Evolutionary conservation across 2,113 vertebrate genomes (phyloP).

Genomic region (Zapornia atra): DNA sequence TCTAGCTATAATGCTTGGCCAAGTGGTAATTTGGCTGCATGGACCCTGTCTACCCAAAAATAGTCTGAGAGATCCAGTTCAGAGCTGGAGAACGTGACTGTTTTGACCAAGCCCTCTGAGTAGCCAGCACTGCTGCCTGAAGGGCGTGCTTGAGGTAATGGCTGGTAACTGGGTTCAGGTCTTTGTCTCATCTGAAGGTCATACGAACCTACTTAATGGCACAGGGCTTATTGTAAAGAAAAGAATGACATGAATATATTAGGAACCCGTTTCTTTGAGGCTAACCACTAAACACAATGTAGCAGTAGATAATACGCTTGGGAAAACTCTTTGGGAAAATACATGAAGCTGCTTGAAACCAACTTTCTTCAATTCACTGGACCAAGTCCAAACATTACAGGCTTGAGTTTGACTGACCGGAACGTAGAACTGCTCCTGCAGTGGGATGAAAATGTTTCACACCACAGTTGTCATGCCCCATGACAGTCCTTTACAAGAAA

Average conservation of each 20-base stretch:
- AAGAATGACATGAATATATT: slow-evolving; percentile 30
- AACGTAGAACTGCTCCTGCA: background rate
- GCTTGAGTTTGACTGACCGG: background rate
- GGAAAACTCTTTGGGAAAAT: slow-evolving; percentile 63
- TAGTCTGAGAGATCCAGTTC: background rate
- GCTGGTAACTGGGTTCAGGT: background rate
- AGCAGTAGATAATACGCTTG: slow-evolving; percentile 39
- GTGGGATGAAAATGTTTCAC: background rate
- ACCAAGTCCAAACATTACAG: slow-evolving; percentile 9
- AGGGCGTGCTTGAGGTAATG: background rate
- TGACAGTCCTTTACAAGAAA: background rate
- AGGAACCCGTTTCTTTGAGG: slow-evolving; percentile 45
- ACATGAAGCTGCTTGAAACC: slow-evolving; percentile 31
- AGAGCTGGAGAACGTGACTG: background rate
- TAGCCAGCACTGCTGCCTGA: background rate
- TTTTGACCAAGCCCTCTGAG: background rate
- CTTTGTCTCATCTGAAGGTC: slow-evolving; percentile 46
- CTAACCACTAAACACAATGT: slow-evolving; percentile 61
- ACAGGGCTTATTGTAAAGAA: slow-evolving; percentile 13
- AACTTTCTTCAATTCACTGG: slow-evolving; percentile 33
- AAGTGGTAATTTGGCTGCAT: background rate
- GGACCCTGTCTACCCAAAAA: background rate
- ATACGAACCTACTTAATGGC: slow-evolving; percentile 33
- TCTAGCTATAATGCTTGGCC: background rate
- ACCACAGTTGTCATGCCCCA: background rate